Evolutionary conservation across 2,888 invertebrate genomes (phyloP).

Genomic region (Thymelicus acteon): DNA sequence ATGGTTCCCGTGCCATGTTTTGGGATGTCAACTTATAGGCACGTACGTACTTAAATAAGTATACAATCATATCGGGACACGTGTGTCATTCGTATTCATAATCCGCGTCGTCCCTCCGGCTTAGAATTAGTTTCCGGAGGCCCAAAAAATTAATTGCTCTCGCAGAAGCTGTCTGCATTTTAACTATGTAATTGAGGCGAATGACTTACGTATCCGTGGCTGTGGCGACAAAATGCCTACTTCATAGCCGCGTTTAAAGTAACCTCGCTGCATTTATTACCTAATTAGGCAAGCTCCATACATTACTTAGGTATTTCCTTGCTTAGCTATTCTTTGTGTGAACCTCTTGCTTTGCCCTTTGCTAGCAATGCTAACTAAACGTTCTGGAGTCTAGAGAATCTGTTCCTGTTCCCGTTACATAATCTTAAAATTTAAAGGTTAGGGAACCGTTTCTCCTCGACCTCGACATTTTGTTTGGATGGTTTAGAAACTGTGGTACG

Average conservation of each 20-base stretch:
- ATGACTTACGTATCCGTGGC: constrained; percentile 36
- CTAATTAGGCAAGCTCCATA: not conserved
- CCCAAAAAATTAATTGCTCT: constrained; percentile 40
- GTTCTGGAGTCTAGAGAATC: not conserved
- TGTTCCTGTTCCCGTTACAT: constrained; percentile 31
- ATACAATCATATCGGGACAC: constrained; percentile 51
- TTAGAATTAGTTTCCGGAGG: constrained; percentile 56
- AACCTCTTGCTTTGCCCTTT: constrained; percentile 1
- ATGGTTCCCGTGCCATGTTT: constrained; percentile 61
- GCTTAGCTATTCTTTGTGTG: constrained; percentile 11
- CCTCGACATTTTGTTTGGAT: not conserved
- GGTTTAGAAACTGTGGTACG: not conserved
- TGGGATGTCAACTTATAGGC: constrained; percentile 58
- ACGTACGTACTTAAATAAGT: constrained; percentile 61
- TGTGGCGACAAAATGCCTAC: constrained; percentile 33
- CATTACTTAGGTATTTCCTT: constrained; percentile 4
- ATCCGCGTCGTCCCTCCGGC: constrained; percentile 45
- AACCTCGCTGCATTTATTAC: constrained; percentile 32
- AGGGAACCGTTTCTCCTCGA: constrained; percentile 14
- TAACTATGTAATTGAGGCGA: constrained; percentile 45
- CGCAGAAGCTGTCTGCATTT: constrained; percentile 46
- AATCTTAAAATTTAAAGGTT: constrained; percentile 30
- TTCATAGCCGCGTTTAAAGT: not conserved
- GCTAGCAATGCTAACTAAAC: constrained; percentile 4
- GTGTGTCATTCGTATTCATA: constrained; percentile 60